These are phyloP conservation scores for Lithophane leautieri DNA, from an alignment of 2,888 invertebrate genomes.

Conservation along the genomic window DNA sequence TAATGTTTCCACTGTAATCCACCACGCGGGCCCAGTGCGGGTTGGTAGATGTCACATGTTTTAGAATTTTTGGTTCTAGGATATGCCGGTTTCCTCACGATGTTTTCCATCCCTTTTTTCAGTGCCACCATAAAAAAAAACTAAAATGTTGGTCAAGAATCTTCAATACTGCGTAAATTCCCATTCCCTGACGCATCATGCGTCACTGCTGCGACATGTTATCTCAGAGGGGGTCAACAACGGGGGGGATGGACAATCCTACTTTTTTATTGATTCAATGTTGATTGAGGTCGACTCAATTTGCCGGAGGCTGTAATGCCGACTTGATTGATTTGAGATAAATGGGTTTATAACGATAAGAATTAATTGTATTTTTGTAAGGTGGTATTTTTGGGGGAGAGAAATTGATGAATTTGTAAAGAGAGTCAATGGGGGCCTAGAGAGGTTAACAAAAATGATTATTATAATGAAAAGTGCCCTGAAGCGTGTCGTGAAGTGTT, in stretches of 20 bases:
- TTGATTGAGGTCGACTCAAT: slow-evolving; percentile 73
- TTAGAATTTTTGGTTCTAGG: too few species aligned
- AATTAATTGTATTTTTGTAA: slow-evolving; percentile 11
- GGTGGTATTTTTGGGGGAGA: not conserved
- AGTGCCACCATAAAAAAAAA: not conserved
- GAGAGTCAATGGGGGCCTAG: not conserved
- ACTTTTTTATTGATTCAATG: slow-evolving; percentile 73
- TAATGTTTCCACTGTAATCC: too few species aligned
- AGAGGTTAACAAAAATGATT: not conserved
- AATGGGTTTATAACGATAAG: slow-evolving; percentile 43
- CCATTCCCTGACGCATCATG: slow-evolving; percentile 5
- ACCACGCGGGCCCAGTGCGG: too few species aligned
- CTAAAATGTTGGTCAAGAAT: not conserved
- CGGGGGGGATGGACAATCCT: slow-evolving; percentile 34
- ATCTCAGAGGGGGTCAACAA: slow-evolving; percentile 7
- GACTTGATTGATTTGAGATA: slow-evolving; percentile 46
- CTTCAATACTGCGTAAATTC: not conserved
- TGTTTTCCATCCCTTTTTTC: not conserved
- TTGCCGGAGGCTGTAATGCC: slow-evolving; percentile 44
- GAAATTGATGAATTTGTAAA: not conserved
- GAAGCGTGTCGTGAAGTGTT: not conserved
- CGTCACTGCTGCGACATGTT: slow-evolving; percentile 46
- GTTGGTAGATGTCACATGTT: too few species aligned
- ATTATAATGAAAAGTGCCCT: not conserved
- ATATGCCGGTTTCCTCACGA: too few species aligned